Conservation (phyloP, 2,888 invertebrate genomes). For the Sinodicranocentrus sp. region DNA sequence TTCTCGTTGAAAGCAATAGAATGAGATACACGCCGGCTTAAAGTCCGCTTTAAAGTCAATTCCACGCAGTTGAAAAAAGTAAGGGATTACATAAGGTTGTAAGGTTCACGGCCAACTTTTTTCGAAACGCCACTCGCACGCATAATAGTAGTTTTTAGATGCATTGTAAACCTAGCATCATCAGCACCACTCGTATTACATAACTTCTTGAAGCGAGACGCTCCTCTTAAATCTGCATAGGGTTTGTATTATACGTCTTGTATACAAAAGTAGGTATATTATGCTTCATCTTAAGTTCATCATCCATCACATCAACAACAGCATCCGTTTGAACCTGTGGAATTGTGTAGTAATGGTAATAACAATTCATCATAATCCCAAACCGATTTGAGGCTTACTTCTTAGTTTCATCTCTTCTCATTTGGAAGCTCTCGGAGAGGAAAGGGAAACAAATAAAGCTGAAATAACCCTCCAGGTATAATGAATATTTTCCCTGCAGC, state of each 20-base stretch:
- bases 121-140: slow-evolving; percentile 20
- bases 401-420: slow-evolving; percentile 30
- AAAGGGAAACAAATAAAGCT: background rate
- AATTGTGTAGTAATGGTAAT: slow-evolving; percentile 30
- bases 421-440: slow-evolving; percentile 40
- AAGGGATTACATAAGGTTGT: background rate
- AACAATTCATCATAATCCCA: slow-evolving; percentile 40
- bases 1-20: too few species aligned
- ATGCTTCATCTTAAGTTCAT: background rate
- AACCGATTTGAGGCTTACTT: background rate
- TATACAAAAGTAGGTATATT: too few species aligned
- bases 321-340: slow-evolving; percentile 51
- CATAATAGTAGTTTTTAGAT: slow-evolving; percentile 7
- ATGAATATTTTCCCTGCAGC: slow-evolving; percentile 39
- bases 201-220: slow-evolving; percentile 39
- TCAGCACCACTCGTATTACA: background rate
- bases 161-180: too few species aligned
- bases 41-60: too few species aligned
- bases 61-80: too few species aligned
- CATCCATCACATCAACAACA: slow-evolving; percentile 1
- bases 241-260: too few species aligned
- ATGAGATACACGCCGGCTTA: too few species aligned
- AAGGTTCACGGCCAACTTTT: slow-evolving; percentile 57
- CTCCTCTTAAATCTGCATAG: slow-evolving; percentile 1
- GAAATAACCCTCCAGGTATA: slow-evolving; percentile 19